Evolutionary conservation across 2,888 invertebrate genomes (phyloP), one percentile per base, ranked within the genome.

Genomic region (Polymixis flavicincta): DNA sequence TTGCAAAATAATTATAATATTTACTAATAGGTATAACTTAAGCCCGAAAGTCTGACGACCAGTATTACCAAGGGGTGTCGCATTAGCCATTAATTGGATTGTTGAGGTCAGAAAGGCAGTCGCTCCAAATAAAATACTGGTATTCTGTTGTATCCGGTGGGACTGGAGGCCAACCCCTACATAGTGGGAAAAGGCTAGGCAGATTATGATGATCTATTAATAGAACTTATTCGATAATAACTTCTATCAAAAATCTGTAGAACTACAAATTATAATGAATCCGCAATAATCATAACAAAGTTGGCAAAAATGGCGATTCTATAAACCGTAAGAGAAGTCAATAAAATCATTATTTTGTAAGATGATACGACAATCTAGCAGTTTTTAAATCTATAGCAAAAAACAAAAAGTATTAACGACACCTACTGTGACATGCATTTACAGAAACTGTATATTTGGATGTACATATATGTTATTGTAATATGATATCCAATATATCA

Each of bases 401-500:
- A 73, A 80, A 83, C 83, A 77, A 54, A 82, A 77, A 54, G 71
- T 65, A 80, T 69, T 19, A 76, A 83, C 22, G 67, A 73, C 64
- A 65, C 28, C 72, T 71, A 68, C 60, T 32, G 45, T 37, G 72
- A 66, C 55, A 52, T 57, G 76, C 60, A 54, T 80, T 59, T 52
- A 64, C n/a, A 72, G n/a, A 83, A 83, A 80, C 68, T 66, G 77
- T 83, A 22, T 37, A 66, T 52, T 32, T 59, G 37, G 11, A 22
- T 19, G 57, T 64, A 66, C 59, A 2, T 32, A 37, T 37, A 50
- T 48, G 42, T 65, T 57, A 54, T 64, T 45, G 76, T 76, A 79
- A 87, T 67, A 50, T 81, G 60, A 85, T 85, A 82, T 37, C 8
- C 54, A 72, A 85, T 85, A 70, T 72, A 81, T 87, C 79, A 83